Evolutionary conservation across 2,888 invertebrate species (phyloP).

Genomic region (Apodemia mormo): DNA sequence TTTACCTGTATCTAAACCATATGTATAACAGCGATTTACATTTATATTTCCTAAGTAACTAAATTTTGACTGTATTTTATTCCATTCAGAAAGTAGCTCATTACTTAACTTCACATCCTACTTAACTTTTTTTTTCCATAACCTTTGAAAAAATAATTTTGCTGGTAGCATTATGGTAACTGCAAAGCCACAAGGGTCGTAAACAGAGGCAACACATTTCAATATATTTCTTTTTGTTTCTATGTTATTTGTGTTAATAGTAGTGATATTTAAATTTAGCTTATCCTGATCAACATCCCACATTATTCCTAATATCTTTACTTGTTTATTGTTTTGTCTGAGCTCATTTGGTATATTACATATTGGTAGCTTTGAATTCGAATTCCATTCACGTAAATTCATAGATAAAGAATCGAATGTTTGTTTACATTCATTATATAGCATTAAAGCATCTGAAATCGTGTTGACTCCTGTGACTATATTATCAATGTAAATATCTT

Average conservation of each 20-base stretch:
- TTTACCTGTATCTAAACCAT: no score
- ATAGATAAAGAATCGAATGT: constrained; percentile 13
- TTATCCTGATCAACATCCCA: background rate
- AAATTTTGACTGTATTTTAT: no score
- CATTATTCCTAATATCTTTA: background rate
- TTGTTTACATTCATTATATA: background rate
- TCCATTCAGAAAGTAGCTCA: background rate
- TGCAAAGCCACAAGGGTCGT: constrained; percentile 28
- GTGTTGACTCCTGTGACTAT: background rate
- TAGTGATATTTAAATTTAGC: background rate
- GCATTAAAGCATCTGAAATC: background rate
- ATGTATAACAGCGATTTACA: no score
- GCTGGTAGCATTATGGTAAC: constrained; percentile 21
- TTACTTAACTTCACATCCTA: constrained; percentile 23
- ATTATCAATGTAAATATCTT: constrained; percentile 30
- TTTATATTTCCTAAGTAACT: no score
- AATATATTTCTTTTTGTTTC: constrained; percentile 21
- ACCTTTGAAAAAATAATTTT: constrained; percentile 27
- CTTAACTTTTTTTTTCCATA: constrained; percentile 26
- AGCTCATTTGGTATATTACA: constrained; percentile 5
- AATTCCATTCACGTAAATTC: constrained; percentile 16
- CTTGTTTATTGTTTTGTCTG: background rate
- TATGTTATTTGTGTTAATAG: background rate
- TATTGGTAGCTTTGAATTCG: background rate
- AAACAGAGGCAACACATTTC: constrained; percentile 21